Percentiles rank a stretch among this genome's conserved stretches.
Evolutionary conservation across 1,140 invertebrate genomes (phyloP).

Genomic region (Panagrolaimus sp.): DNA sequence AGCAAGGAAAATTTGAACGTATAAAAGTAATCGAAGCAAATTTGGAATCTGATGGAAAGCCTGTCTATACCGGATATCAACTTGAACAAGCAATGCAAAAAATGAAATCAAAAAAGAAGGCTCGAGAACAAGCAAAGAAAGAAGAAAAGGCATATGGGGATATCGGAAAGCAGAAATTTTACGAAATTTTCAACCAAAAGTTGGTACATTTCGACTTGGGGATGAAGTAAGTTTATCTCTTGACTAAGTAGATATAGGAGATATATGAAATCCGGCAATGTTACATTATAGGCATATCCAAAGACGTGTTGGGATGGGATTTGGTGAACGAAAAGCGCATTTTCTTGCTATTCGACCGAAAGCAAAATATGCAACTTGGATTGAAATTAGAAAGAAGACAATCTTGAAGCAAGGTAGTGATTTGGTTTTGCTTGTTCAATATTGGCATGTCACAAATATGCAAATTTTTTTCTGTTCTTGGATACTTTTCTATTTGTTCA

Average conservation of each 20-base stretch:
- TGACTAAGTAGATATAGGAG: too few species aligned
- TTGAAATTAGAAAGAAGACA: conserved; percentile 24
- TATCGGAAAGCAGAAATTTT: conserved; percentile 24
- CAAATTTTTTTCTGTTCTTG: too few species aligned
- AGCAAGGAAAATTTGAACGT: background rate
- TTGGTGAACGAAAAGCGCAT: conserved; percentile 28
- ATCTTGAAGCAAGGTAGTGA: conserved; percentile 13
- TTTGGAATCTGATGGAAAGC: background rate
- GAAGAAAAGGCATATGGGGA: conserved; percentile 26
- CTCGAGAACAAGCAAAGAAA: conserved; percentile 21
- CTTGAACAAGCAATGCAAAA: background rate
- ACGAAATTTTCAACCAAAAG: conserved; percentile 17
- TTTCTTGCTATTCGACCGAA: conserved; percentile 26
- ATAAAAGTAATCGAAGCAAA: background rate
- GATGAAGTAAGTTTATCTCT: too few species aligned
- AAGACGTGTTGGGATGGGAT: conserved; percentile 18
- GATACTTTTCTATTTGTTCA: too few species aligned
- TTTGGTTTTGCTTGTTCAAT: too few species aligned
- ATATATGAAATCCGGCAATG: too few species aligned
- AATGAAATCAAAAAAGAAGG: conserved; percentile 10
- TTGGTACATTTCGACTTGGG: conserved; percentile 15
- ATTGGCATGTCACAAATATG: too few species aligned
- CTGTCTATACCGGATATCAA: background rate
- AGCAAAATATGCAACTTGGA: conserved; percentile 26
- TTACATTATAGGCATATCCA: too few species aligned